Conservation (phyloP, 2,888 invertebrate species). For the Tetragonula carbonaria region DNA sequence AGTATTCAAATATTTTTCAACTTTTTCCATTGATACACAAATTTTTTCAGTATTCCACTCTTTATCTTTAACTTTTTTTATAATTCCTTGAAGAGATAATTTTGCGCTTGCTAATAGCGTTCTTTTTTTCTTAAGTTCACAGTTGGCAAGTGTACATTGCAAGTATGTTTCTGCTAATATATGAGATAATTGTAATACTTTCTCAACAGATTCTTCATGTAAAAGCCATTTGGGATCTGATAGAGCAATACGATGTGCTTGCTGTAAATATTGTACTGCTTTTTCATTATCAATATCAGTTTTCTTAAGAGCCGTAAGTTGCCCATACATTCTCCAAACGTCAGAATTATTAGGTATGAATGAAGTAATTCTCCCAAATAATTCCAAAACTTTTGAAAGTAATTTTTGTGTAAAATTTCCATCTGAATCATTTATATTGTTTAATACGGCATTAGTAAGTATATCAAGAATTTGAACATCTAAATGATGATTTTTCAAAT, state of each 20-base stretch:
- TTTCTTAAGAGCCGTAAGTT: constrained; percentile 86
- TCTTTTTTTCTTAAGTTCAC: constrained; percentile 84
- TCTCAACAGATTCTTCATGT: constrained; percentile 86
- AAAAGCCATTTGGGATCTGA: constrained; percentile 88
- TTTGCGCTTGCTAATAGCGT: constrained; percentile 79
- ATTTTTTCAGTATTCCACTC: constrained; percentile 79
- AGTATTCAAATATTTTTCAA: constrained; percentile 76
- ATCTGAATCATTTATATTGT: constrained; percentile 87
- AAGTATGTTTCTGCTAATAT: constrained; percentile 87
- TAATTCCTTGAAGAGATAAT: constrained; percentile 79
- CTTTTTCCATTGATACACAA: constrained; percentile 71
- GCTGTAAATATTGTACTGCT: constrained; percentile 90
- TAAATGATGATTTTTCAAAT: constrained; percentile 92
- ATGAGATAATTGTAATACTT: constrained; percentile 87
- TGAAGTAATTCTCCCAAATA: constrained; percentile 91
- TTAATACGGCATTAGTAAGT: constrained; percentile 89
- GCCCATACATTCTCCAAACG: constrained; percentile 93
- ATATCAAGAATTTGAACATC: constrained; percentile 91
- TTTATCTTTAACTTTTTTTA: constrained; percentile 83
- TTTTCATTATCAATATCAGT: constrained; percentile 80
- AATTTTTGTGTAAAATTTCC: constrained; percentile 79
- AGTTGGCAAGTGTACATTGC: constrained; percentile 84
- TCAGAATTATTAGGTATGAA: constrained; percentile 89
- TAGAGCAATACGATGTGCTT: constrained; percentile 89
- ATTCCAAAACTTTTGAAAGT: constrained; percentile 86